Conservation (phyloP, 2,888 invertebrate species). For the Drosophila merina region DNA sequence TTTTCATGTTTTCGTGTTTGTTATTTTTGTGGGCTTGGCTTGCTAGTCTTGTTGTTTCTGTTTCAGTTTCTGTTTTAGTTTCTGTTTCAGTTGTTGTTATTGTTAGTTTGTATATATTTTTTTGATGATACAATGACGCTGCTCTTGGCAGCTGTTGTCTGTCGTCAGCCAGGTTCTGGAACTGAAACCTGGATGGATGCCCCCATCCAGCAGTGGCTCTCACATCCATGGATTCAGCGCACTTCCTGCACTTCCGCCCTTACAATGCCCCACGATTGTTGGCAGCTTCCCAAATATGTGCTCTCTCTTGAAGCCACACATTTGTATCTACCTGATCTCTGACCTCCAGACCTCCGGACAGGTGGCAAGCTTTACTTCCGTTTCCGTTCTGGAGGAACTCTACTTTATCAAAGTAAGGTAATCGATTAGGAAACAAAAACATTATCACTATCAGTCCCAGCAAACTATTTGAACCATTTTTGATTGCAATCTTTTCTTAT, state of each 20-base stretch:
- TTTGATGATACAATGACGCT: constrained; percentile 81
- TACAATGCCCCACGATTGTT: constrained; percentile 41
- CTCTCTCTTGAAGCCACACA: constrained; percentile 6
- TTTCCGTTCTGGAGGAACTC: constrained; percentile 13
- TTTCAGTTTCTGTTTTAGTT: constrained; percentile 4
- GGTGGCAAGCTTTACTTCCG: constrained; percentile 41
- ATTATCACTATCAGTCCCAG: constrained; percentile 3
- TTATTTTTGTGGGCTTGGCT: constrained; percentile 73
- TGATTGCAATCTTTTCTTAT: constrained; percentile 5
- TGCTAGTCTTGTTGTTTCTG: constrained; percentile 47
- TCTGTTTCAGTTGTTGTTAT: constrained; percentile 48
- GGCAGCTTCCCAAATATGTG: constrained; percentile 43
- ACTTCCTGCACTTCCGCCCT: constrained; percentile 71
- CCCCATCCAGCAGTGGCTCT: too few species aligned
- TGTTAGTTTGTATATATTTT: constrained; percentile 56
- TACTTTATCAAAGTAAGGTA: background rate
- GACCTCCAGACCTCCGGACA: constrained; percentile 11
- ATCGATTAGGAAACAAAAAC: constrained; percentile 22
- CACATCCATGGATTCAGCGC: constrained; percentile 45
- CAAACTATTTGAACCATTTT: constrained; percentile 2
- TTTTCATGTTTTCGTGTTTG: constrained; percentile 67
- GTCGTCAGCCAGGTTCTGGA: constrained; percentile 28
- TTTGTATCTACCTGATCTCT: constrained; percentile 24
- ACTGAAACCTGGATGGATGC: background rate
- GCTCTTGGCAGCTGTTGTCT: constrained; percentile 80